Evolutionary conservation across 1,140 invertebrate genomes (phyloP).

Genomic region (Linepithema humile): DNA sequence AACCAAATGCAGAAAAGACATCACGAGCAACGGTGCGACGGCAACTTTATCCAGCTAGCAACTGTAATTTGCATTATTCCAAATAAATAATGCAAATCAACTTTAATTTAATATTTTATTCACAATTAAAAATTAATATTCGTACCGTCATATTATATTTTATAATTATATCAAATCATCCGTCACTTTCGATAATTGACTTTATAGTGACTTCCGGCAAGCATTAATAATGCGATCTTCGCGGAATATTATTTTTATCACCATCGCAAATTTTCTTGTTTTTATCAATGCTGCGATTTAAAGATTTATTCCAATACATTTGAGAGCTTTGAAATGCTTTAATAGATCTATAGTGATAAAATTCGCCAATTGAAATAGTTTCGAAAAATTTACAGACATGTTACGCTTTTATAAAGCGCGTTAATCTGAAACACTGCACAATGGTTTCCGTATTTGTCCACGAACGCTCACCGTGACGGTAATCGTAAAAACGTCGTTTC

Average conservation of each 20-base stretch:
- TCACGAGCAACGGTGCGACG: neutral
- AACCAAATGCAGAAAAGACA: neutral
- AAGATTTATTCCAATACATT: too few relatives aligned
- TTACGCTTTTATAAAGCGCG: neutral
- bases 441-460: neutral
- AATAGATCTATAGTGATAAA: neutral
- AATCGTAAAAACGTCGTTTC: conserved; percentile 21
- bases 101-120: conserved; percentile 25
- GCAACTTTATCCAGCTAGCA: neutral
- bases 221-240: neutral
- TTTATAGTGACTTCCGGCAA: neutral
- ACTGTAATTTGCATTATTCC: conserved; percentile 1
- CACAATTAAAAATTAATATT: conserved; percentile 34
- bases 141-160: neutral
- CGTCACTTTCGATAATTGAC: neutral
- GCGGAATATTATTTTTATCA: neutral
- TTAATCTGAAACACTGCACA: neutral
- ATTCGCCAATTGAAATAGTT: neutral
- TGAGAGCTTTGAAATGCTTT: neutral
- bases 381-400: neutral
- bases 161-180: conserved; percentile 8
- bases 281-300: too few relatives aligned
- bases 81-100: conserved; percentile 22
- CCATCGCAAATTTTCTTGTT: neutral
- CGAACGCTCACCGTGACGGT: neutral